Evolutionary conservation across 2,113 vertebrate genomes (phyloP).

Genomic region (Urocynchramus pylzowi): DNA sequence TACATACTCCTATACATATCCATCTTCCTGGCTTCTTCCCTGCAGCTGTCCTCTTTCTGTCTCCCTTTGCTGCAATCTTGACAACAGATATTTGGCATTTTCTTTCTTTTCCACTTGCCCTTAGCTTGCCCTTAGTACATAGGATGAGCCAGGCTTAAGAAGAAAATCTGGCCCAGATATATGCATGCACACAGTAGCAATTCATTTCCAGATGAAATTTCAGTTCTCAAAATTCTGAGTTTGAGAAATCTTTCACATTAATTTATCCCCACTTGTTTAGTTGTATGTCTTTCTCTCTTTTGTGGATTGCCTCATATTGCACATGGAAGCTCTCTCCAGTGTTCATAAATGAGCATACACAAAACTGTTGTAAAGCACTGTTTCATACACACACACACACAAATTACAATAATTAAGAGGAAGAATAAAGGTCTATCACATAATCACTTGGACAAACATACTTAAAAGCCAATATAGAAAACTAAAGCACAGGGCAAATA

Average conservation of each 20-base stretch:
- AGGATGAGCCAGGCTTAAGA: not conserved
- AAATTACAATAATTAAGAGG: not conserved
- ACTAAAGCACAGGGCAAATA: not conserved
- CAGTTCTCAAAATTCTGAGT: not conserved
- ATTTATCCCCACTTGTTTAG: not conserved
- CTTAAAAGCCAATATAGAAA: not conserved
- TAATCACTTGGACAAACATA: not conserved
- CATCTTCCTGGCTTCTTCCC: not conserved
- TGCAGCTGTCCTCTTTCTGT: not conserved
- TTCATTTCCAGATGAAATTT: not conserved
- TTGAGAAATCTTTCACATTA: not conserved
- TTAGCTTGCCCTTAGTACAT: not conserved
- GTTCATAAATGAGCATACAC: not conserved
- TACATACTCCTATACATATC: not conserved
- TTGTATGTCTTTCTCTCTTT: not conserved
- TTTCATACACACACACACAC: not conserved
- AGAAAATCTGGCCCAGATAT: not conserved
- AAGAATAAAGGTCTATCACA: not conserved
- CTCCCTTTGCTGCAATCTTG: not conserved
- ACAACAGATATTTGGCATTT: constrained; percentile 17
- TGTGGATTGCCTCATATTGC: not conserved
- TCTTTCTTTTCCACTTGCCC: not conserved
- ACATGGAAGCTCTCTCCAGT: not conserved
- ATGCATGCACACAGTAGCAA: not conserved
- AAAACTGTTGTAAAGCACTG: not conserved